Base-by-base conservation (phyloP, 2,888 invertebrate species). In the Leptinotarsa tumamoca region DNA sequence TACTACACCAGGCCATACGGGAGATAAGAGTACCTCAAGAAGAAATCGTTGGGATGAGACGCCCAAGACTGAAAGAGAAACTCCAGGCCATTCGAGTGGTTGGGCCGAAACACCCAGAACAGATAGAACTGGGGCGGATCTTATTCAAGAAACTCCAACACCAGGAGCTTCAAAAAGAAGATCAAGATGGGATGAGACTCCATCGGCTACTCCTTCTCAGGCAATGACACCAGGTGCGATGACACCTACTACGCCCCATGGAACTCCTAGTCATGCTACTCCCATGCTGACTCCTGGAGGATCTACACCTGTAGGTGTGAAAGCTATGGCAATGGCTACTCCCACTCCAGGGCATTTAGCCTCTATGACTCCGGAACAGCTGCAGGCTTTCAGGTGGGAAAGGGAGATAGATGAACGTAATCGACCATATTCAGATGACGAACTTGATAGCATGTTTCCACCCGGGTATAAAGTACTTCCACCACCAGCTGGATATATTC, bases 1-100 rank as follows among this genome's bases (percentile, higher is more conserved):
- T 49, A 70, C 63, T 4, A 97, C 98, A 1, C 97, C 97, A 0
- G 95, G 95, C 0, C 92, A 92, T 76, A 10, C 58, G 2, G 58
- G 78, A 52, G 93, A 93, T 72, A 89, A 90, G 80, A 90, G 90
- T 78, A 95, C 94, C 50, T 93, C 94, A 21, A 90, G 99, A 15
- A 92, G 98, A 67, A 99, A 99, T 90, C 93, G 99, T 76, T 99
- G 99, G 99, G 99, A 99, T 89, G 99, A 99, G 89, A 99, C 99
- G 0, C 99, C 99, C 1, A 97, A 97, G 90, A 98, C 98, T 4
- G 98, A 98, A 87, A 91, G 98, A 87, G 98, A 98, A 90, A 98
- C 98, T 0, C 98, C 98, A 0, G 98, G 97, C 0, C 97, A 98
- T 88, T 86, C 87, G 0, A 96, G 97, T 86, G 99, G 99, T 1